Evolutionary conservation across 1,140 invertebrate species (phyloP).

Genomic region (Cotesia typhae): DNA sequence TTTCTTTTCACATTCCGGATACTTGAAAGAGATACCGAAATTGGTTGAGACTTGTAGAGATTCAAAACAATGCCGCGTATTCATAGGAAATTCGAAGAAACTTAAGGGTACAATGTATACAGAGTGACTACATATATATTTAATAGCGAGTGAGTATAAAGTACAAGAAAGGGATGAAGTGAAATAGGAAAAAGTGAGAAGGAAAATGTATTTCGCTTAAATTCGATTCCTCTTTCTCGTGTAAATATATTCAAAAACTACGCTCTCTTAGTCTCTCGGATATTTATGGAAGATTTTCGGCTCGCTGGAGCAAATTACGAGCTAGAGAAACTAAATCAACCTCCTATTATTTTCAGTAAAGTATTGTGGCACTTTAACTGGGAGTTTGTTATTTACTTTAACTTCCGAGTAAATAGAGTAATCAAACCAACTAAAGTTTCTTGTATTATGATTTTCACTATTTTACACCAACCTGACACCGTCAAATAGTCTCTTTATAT

Average conservation of each 20-base stretch:
- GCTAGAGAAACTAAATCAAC: too few species aligned
- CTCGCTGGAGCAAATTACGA: conserved; percentile 15
- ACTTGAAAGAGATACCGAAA: conserved; percentile 9
- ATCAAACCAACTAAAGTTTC: neutral
- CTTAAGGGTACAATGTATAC: too few species aligned
- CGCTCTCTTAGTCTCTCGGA: too few species aligned
- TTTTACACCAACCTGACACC: conserved; percentile 3
- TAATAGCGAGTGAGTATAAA: neutral
- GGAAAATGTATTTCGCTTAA: neutral
- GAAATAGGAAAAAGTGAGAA: too few species aligned
- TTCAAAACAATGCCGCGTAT: neutral
- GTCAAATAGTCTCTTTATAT: conserved; percentile 16
- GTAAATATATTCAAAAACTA: too few species aligned
- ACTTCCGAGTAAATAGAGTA: neutral
- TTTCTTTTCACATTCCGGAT: conserved; percentile 23
- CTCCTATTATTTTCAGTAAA: too few species aligned
- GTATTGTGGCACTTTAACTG: too few species aligned
- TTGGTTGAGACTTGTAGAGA: conserved; percentile 12
- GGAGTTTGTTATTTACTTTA: too few species aligned
- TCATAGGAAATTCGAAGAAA: conserved; percentile 2
- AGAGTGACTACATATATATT: conserved; percentile 11
- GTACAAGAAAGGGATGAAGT: neutral
- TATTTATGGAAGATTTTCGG: conserved; percentile 15
- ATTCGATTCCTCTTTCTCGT: neutral
- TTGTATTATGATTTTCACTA: neutral